These are phyloP conservation scores for Irena cyanogastra DNA, from an alignment of 2,113 vertebrate species.

Conservation along the genomic window DNA sequence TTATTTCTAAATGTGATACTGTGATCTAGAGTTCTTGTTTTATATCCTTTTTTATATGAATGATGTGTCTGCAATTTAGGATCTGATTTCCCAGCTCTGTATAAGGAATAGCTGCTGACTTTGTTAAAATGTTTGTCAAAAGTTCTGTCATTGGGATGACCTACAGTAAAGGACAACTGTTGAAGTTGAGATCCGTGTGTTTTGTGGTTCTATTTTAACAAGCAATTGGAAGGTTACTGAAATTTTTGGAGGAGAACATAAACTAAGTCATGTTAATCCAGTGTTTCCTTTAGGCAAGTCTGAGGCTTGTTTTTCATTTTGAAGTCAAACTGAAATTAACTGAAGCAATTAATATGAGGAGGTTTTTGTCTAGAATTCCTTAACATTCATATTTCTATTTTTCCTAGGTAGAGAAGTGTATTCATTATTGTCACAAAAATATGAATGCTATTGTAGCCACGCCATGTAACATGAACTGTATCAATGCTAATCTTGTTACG, in stretches of 20 bases:
- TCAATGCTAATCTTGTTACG: slow-evolving; percentile 89
- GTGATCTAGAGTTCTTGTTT: background rate
- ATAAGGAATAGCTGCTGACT: background rate
- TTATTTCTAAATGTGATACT: background rate
- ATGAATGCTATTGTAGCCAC: slow-evolving; percentile 95
- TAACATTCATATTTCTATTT: background rate
- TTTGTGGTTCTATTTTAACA: background rate
- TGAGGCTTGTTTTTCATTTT: background rate
- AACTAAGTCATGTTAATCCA: background rate
- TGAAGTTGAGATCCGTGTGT: background rate
- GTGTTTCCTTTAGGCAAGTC: background rate
- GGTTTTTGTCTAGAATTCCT: background rate
- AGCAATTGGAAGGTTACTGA: background rate
- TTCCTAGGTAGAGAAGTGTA: slow-evolving; percentile 90
- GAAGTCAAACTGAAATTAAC: too few relatives aligned
- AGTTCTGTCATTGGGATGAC: background rate
- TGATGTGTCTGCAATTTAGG: background rate
- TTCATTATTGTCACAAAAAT: slow-evolving; percentile 91
- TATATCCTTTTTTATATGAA: background rate
- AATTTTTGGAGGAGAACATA: background rate
- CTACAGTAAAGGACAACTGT: background rate
- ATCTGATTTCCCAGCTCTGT: background rate
- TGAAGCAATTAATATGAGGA: background rate
- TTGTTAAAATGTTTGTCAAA: background rate
- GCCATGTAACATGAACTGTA: slow-evolving; percentile 98